These are phyloP conservation scores for Podarcis raffonei DNA, from an alignment of 2,113 vertebrate genomes.

Conservation along the genomic window DNA sequence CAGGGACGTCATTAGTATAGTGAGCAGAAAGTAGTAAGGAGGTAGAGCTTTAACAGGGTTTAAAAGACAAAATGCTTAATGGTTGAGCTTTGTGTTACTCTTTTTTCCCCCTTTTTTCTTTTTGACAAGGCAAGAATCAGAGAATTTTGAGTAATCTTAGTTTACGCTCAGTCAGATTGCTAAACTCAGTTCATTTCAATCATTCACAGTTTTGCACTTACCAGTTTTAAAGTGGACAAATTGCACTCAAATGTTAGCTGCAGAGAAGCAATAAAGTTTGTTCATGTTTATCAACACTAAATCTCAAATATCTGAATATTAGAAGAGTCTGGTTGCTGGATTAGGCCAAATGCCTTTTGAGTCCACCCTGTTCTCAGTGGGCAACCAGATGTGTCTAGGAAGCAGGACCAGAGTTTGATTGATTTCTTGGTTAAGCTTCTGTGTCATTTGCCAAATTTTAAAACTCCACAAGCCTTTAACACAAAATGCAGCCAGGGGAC, in stretches of 20 bases:
- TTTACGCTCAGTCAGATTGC: background rate
- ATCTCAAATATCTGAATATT: background rate
- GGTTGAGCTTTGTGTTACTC: constrained; percentile 34
- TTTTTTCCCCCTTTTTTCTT: background rate
- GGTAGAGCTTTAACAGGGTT: constrained; percentile 59
- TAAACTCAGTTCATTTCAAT: background rate
- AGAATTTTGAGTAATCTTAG: constrained; percentile 9
- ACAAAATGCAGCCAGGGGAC: background rate
- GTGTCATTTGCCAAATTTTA: background rate
- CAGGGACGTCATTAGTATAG: constrained; percentile 76
- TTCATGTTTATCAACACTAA: too few relatives aligned
- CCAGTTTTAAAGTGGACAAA: background rate
- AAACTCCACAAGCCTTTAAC: background rate
- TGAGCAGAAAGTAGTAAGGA: constrained; percentile 70
- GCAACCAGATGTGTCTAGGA: too few relatives aligned
- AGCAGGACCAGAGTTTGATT: background rate
- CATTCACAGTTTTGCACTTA: background rate
- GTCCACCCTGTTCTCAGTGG: too few relatives aligned
- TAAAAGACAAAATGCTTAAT: constrained; percentile 39
- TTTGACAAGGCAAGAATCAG: background rate
- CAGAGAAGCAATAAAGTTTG: background rate
- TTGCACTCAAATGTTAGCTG: background rate
- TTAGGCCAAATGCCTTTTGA: too few relatives aligned
- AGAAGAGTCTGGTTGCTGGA: background rate
- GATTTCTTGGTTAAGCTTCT: background rate